phyloP scores from a whole-genome alignment of 2,888 invertebrate genomes.

The Tolmerus cingulatus region DNA sequence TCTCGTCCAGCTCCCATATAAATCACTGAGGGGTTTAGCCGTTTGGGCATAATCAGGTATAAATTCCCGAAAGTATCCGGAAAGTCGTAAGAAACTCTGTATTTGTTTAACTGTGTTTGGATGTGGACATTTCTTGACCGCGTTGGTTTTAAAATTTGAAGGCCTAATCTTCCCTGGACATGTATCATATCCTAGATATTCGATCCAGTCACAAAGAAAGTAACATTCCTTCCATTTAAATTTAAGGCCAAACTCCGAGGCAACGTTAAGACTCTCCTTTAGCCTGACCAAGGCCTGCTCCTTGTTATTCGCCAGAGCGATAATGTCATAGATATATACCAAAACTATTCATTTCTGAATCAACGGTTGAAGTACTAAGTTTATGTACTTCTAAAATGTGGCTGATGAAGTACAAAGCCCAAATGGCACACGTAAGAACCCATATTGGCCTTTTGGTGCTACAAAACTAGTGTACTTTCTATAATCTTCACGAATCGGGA shows the following conservation, averaged over 20 bases:
- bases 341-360: not conserved
- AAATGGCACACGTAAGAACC: conserved; percentile 40
- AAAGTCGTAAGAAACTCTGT: not conserved
- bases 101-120: not conserved
- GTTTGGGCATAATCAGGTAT: not conserved
- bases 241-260: not conserved
- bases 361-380: not conserved
- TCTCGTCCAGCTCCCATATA: no score
- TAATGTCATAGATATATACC: not conserved
- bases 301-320: not conserved
- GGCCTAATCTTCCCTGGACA: not conserved
- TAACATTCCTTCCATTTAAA: not conserved
- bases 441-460: conserved; percentile 1
- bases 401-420: conserved; percentile 22
- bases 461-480: not conserved
- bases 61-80: not conserved
- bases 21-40: not conserved
- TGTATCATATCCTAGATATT: not conserved
- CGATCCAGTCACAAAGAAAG: not conserved
- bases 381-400: not conserved
- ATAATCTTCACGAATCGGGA: not conserved
- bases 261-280: not conserved
- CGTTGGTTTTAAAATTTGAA: not conserved
- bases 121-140: not conserved
- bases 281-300: not conserved